These are phyloP conservation scores for Archips xylosteana DNA, from an alignment of 2,888 invertebrate species.

Conservation along the genomic window DNA sequence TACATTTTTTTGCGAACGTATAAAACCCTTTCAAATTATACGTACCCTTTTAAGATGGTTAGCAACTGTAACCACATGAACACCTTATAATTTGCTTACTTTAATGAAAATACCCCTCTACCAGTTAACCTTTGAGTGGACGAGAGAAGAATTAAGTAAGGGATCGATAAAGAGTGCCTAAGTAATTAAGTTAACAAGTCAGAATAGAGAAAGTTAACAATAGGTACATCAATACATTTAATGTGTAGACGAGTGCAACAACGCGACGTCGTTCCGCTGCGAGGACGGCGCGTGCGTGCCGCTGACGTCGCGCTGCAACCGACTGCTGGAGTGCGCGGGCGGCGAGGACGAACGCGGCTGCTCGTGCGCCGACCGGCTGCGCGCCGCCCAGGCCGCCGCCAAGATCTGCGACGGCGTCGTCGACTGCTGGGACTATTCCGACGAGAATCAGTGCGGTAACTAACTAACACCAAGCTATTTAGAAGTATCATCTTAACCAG, in stretches of 20 bases:
- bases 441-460: conserved; percentile 91
- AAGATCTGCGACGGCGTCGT: conserved; percentile 93
- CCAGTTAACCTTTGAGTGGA: too few relatives aligned
- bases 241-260: conserved; percentile 72
- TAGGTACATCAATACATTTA: too few relatives aligned
- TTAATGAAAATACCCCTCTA: too few relatives aligned
- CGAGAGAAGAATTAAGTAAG: too few relatives aligned
- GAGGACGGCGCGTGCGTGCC: conserved; percentile 88
- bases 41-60: too few relatives aligned
- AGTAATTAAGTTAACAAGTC: too few relatives aligned
- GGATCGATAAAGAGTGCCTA: too few relatives aligned
- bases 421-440: conserved; percentile 93
- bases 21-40: too few relatives aligned
- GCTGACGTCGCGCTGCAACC: conserved; percentile 88
- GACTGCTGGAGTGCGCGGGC: conserved; percentile 88
- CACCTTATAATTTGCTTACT: too few relatives aligned
- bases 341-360: conserved; percentile 91
- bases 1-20: too few relatives aligned
- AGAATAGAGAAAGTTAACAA: too few relatives aligned
- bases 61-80: too few relatives aligned
- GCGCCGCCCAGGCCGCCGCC: conserved; percentile 88
- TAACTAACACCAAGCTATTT: neutral
- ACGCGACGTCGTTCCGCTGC: conserved; percentile 85
- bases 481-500: neutral
- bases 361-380: conserved; percentile 90